Conservation (phyloP, 2,888 invertebrate species). For the Synanthedon andrenaeformis region DNA sequence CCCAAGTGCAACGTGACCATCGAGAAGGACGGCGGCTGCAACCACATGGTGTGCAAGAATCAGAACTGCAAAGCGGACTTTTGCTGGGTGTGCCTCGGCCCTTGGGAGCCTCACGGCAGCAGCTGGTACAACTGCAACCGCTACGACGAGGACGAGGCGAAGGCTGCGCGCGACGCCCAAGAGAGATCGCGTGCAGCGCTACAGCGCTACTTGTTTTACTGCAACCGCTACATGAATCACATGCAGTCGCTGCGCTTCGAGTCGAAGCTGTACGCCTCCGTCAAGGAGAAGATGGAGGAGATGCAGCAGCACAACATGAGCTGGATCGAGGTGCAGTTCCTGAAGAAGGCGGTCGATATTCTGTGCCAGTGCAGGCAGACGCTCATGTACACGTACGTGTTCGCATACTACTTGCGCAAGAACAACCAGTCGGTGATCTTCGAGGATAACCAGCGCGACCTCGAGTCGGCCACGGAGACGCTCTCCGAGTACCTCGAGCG, state of each 20-base stretch:
- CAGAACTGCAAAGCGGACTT: slow-evolving; percentile 98
- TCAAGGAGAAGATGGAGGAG: slow-evolving; percentile 99
- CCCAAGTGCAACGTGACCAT: slow-evolving; percentile 98
- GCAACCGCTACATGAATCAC: slow-evolving; percentile 99
- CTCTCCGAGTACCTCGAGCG: slow-evolving; percentile 97
- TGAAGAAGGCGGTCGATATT: slow-evolving; percentile 97
- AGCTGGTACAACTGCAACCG: slow-evolving; percentile 99
- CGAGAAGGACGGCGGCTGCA: slow-evolving; percentile 98
- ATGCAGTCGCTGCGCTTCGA: slow-evolving; percentile 99
- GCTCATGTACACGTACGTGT: slow-evolving; percentile 99
- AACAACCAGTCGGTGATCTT: slow-evolving; percentile 99
- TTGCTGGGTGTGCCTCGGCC: slow-evolving; percentile 99
- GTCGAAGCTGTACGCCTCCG: slow-evolving; percentile 94
- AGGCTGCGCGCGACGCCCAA: slow-evolving; percentile 95
- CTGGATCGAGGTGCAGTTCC: slow-evolving; percentile 99
- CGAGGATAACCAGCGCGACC: slow-evolving; percentile 98
- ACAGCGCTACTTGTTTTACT: slow-evolving; percentile 97
- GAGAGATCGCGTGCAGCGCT: slow-evolving; percentile 93
- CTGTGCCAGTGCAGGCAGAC: slow-evolving; percentile 97
- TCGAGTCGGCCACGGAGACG: slow-evolving; percentile 97
- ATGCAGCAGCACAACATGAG: slow-evolving; percentile 99
- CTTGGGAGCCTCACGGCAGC: slow-evolving; percentile 98
- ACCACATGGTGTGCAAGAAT: slow-evolving; percentile 99
- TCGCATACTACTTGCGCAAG: slow-evolving; percentile 97
- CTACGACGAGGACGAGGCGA: slow-evolving; percentile 96